A percentile compares a stretch with the other conserved stretches of the same genome.
These are phyloP conservation scores for Adelognathus sp. DNA, from an alignment of 2,888 invertebrate genomes.

Conservation along the genomic window DNA sequence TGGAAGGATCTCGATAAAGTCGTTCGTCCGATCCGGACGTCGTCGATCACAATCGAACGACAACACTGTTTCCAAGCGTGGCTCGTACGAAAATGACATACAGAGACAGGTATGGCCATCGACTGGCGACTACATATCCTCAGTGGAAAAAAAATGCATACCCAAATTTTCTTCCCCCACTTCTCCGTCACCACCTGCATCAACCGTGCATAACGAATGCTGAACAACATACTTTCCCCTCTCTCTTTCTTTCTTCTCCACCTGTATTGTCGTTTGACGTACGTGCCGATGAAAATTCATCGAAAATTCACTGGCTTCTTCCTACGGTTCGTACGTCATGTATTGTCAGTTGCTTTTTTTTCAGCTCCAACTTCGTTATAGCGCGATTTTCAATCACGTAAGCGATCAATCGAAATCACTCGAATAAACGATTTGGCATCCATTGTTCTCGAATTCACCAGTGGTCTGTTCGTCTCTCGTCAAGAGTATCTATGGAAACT, in stretches of 20 bases:
- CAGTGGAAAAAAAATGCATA: neutral
- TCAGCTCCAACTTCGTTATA: neutral
- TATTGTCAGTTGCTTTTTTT: slow-evolving; percentile 25
- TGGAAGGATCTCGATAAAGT: neutral
- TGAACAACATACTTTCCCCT: too few relatives aligned
- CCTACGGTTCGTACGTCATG: neutral
- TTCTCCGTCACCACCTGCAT: too few relatives aligned
- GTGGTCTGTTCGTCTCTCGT: too few relatives aligned
- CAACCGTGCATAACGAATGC: too few relatives aligned
- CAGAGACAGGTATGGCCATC: too few relatives aligned
- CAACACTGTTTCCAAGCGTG: neutral
- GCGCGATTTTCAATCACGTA: slow-evolving; percentile 2
- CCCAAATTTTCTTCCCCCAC: neutral
- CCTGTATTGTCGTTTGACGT: neutral
- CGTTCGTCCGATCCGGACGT: neutral
- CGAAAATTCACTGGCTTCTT: neutral
- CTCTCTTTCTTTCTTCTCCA: neutral
- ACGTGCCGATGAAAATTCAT: slow-evolving; percentile 26
- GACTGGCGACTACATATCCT: neutral
- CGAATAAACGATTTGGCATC: neutral
- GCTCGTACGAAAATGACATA: neutral
- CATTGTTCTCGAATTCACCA: neutral
- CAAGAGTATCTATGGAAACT: too few relatives aligned
- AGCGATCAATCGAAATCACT: slow-evolving; percentile 6
- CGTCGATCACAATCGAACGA: neutral